Conservation (phyloP, 2,888 invertebrate genomes). For the Drosophila birchii region DNA sequence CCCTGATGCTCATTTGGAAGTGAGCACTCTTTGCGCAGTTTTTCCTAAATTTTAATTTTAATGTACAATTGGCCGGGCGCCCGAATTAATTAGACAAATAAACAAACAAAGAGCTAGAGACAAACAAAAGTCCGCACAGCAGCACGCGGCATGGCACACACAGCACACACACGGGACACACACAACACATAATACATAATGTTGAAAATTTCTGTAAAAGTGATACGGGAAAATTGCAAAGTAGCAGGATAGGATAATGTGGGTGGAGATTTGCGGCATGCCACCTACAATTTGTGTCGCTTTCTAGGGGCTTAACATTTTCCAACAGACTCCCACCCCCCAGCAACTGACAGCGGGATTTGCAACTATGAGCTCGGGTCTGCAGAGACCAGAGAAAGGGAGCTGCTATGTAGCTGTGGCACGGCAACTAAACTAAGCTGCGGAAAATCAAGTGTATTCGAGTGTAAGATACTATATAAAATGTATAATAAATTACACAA, state of each 20-base stretch:
- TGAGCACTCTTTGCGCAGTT: slow-evolving; percentile 10
- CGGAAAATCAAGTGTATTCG: slow-evolving; percentile 44
- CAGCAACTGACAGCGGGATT: slow-evolving; percentile 40
- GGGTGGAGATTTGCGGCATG: slow-evolving; percentile 31
- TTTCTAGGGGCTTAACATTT: slow-evolving; percentile 44
- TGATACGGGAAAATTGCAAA: slow-evolving; percentile 38
- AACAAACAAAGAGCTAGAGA: slow-evolving; percentile 22
- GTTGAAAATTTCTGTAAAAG: slow-evolving; percentile 25
- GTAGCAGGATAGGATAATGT: slow-evolving; percentile 13
- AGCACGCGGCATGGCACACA: not conserved
- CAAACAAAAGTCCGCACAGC: slow-evolving; percentile 1
- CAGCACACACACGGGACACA: not conserved
- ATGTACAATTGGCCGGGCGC: slow-evolving; percentile 50
- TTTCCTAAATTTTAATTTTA: slow-evolving; percentile 38
- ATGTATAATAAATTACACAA: slow-evolving; percentile 25
- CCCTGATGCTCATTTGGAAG: slow-evolving; percentile 5
- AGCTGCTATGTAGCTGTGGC: not conserved
- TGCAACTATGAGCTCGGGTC: slow-evolving; percentile 22
- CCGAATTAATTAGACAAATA: slow-evolving; percentile 53
- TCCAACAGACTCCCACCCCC: slow-evolving; percentile 28
- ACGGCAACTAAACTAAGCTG: slow-evolving; percentile 21
- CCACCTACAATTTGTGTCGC: slow-evolving; percentile 47
- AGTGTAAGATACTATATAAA: slow-evolving; percentile 44
- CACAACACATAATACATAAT: slow-evolving; percentile 11
- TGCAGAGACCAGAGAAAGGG: slow-evolving; percentile 6